phyloP scores from a whole-genome alignment of 2,113 vertebrate genomes.

The Ursus arctos region DNA sequence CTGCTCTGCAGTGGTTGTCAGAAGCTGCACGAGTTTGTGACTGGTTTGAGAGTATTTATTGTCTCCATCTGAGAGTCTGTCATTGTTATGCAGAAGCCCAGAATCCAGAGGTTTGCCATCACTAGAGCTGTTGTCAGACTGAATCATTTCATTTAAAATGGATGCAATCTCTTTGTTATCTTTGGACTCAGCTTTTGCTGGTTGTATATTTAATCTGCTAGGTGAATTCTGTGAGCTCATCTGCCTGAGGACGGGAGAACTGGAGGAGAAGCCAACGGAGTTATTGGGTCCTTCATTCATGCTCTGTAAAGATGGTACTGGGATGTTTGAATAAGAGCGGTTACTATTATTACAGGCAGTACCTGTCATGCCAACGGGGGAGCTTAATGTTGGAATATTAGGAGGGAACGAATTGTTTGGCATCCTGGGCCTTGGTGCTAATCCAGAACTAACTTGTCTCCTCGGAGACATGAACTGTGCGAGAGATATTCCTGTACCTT shows the following conservation, averaged over 20 bases:
- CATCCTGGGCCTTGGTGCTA: slow-evolving; percentile 90
- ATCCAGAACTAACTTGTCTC: slow-evolving; percentile 92
- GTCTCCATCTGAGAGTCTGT: slow-evolving; percentile 86
- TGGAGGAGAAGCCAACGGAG: slow-evolving; percentile 89
- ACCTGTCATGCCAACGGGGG: slow-evolving; percentile 89
- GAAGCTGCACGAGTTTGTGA: slow-evolving; percentile 92
- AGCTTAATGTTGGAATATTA: slow-evolving; percentile 91
- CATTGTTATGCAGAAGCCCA: slow-evolving; percentile 72
- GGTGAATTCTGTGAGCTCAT: slow-evolving; percentile 89
- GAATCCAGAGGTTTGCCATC: slow-evolving; percentile 86
- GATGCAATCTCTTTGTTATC: slow-evolving; percentile 89
- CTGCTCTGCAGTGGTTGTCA: slow-evolving; percentile 90
- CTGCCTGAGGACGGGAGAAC: slow-evolving; percentile 90
- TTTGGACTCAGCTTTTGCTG: slow-evolving; percentile 90
- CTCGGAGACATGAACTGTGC: slow-evolving; percentile 95
- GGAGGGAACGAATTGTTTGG: slow-evolving; percentile 94
- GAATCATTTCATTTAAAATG: slow-evolving; percentile 88
- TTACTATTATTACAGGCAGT: slow-evolving; percentile 81
- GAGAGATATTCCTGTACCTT: slow-evolving; percentile 93
- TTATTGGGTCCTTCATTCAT: slow-evolving; percentile 87
- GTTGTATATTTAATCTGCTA: slow-evolving; percentile 85
- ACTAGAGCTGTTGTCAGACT: slow-evolving; percentile 76
- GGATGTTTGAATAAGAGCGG: slow-evolving; percentile 89
- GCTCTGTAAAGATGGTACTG: slow-evolving; percentile 85
- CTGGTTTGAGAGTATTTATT: slow-evolving; percentile 89